These are phyloP conservation scores for Centruroides vittatus DNA, from an alignment of 1,140 invertebrate genomes.

Conservation along the genomic window DNA sequence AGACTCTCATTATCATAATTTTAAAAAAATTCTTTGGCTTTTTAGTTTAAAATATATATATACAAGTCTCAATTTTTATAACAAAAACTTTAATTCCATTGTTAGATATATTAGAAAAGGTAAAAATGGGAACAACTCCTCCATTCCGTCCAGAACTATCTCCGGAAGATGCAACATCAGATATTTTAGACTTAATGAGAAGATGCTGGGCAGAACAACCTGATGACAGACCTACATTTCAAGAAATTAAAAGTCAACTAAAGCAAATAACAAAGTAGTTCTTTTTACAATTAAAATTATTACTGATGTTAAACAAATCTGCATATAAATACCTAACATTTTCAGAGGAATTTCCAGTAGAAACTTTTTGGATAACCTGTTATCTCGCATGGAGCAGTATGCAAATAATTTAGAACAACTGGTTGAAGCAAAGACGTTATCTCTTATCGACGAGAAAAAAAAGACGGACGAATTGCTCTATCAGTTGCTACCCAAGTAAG, in stretches of 20 bases:
- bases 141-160: constrained; percentile 20
- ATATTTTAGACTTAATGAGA: constrained; percentile 25
- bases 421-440: constrained; percentile 86
- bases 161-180: constrained; percentile 16
- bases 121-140: constrained; percentile 17
- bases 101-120: constrained; percentile 17
- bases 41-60: too few species aligned
- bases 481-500: constrained; percentile 80
- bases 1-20: too few species aligned
- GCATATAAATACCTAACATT: too few species aligned
- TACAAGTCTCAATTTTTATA: too few species aligned
- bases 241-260: constrained; percentile 57
- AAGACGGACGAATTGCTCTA: constrained; percentile 93
- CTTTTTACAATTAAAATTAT: background rate
- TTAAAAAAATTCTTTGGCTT: too few species aligned
- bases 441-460: constrained; percentile 90
- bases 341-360: constrained; percentile 28
- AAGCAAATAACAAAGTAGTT: too few species aligned
- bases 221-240: constrained; percentile 67
- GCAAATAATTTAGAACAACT: constrained; percentile 91
- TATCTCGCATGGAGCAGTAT: constrained; percentile 95
- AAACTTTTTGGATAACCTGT: constrained; percentile 83
- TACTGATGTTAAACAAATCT: background rate
- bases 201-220: constrained; percentile 76
- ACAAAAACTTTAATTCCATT: background rate